phyloP scores from a whole-genome alignment of 2,113 vertebrate genomes.

The Crotalus helleri region DNA sequence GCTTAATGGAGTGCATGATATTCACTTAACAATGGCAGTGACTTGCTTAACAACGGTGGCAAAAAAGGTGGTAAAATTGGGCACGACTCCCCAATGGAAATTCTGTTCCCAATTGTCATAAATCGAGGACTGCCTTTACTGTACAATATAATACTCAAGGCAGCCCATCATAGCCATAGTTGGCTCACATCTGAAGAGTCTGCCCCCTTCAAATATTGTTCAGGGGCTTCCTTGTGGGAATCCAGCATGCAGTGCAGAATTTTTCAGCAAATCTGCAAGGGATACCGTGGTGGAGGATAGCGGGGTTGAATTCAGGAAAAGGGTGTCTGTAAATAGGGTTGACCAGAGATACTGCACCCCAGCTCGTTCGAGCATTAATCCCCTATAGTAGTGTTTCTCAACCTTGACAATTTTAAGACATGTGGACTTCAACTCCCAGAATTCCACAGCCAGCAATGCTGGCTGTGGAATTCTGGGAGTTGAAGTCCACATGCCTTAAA shows the following conservation, averaged over 20 bases:
- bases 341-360: background rate
- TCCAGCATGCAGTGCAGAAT: background rate
- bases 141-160: background rate
- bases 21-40: too few species aligned
- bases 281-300: accelerated
- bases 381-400: background rate
- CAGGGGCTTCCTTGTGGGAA: background rate
- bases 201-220: background rate
- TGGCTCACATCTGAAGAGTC: background rate
- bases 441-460: too few species aligned
- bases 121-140: background rate
- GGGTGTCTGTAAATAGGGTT: background rate
- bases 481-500: too few species aligned
- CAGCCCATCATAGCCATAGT: background rate
- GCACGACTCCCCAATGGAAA: too few species aligned
- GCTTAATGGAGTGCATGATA: too few species aligned
- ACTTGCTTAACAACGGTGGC: too few species aligned
- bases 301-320: background rate
- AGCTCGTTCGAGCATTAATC: background rate
- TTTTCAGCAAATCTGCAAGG: background rate
- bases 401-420: too few species aligned
- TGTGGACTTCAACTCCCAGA: too few species aligned
- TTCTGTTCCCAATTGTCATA: too few species aligned
- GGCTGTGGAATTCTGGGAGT: too few species aligned
- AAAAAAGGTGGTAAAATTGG: too few species aligned